phyloP scores from a whole-genome alignment of 2,888 invertebrate species.

The Catocala fraxini region DNA sequence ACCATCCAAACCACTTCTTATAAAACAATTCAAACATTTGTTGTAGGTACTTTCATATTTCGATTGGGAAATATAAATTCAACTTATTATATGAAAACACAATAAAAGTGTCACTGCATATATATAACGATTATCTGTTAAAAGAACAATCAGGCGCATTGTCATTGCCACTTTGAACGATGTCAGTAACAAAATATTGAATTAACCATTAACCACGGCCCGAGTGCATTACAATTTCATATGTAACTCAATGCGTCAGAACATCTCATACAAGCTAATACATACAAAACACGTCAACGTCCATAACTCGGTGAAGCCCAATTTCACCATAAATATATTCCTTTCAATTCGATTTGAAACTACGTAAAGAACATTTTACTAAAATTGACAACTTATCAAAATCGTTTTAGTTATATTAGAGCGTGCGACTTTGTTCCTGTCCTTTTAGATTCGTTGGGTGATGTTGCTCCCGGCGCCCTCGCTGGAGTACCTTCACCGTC shows the following conservation, averaged over 20 bases:
- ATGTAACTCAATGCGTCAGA: conserved; percentile 65
- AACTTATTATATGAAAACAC: background rate
- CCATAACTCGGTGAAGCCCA: conserved; percentile 21
- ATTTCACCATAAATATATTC: conserved; percentile 4
- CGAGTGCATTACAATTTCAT: conserved; percentile 74
- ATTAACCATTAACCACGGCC: conserved; percentile 65
- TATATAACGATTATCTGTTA: conserved; percentile 32
- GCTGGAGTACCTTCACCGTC: conserved; percentile 53
- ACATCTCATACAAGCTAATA: conserved; percentile 41
- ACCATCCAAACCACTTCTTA: conserved; percentile 29
- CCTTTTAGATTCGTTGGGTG: conserved; percentile 45
- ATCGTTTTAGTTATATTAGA: conserved; percentile 37
- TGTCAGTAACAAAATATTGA: conserved; percentile 74
- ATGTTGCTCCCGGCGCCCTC: conserved; percentile 51
- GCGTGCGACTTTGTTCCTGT: conserved; percentile 74
- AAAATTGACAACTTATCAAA: conserved; percentile 1
- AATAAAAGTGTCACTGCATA: conserved; percentile 15
- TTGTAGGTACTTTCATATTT: conserved; percentile 18
- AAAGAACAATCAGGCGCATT: conserved; percentile 50
- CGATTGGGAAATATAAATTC: background rate
- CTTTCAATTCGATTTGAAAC: no score
- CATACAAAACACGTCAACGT: conserved; percentile 22
- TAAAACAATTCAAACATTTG: conserved; percentile 25
- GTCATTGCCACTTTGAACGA: conserved; percentile 61
- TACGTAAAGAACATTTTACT: background rate